These are phyloP conservation scores for Tyrannus savana DNA, from an alignment of 2,113 vertebrate species.

Conservation along the genomic window DNA sequence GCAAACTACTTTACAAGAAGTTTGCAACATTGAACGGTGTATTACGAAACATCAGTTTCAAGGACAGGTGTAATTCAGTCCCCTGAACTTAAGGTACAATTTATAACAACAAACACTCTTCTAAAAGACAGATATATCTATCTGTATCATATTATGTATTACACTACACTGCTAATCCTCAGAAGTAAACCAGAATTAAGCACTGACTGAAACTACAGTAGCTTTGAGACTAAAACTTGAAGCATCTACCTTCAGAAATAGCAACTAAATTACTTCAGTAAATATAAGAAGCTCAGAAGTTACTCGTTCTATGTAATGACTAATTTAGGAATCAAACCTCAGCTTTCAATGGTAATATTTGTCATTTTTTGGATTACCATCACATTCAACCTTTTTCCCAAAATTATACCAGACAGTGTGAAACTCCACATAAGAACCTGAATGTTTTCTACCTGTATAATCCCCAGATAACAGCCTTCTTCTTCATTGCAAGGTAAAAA, in stretches of 20 bases:
- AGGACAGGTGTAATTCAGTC: not conserved
- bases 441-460: constrained; percentile 85
- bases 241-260: not conserved
- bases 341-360: not conserved
- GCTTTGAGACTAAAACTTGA: not conserved
- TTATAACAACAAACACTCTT: not conserved
- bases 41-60: not conserved
- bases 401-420: not conserved
- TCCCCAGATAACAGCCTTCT: constrained; percentile 97
- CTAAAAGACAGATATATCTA: not conserved
- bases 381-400: not conserved
- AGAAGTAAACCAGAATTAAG: not conserved
- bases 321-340: not conserved
- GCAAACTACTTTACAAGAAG: not conserved
- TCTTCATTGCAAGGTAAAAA: constrained; percentile 97
- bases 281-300: not conserved
- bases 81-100: not conserved
- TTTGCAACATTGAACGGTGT: rapidly evolving
- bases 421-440: not conserved
- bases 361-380: not conserved
- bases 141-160: not conserved
- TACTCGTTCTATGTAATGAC: not conserved
- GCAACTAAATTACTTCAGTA: not conserved
- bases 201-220: not conserved
- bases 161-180: not conserved